Evolutionary conservation across 2,888 invertebrate genomes (phyloP), one percentile per base, ranked within the genome.

Genomic region (Ormyrus rosae): DNA sequence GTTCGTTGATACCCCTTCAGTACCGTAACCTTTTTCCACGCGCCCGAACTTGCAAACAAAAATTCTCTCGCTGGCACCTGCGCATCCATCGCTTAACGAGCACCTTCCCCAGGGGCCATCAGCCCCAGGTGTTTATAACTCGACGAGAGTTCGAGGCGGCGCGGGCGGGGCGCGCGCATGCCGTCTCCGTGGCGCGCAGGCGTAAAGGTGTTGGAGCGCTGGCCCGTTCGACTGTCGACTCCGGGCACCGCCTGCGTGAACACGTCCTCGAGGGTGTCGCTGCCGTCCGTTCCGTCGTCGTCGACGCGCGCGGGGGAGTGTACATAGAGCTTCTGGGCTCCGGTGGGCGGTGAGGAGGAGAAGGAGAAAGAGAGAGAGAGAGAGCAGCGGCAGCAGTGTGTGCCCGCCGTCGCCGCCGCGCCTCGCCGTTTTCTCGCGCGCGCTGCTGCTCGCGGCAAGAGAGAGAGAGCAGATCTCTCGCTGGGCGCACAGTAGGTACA

Each of bases 361-460:
- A 4, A 6, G 11, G 53, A n/a, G 53, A 7, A 50, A 71, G 51
- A 11, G n/a, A 45, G 69, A 34, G 69, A 34, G 70, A 13, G 48
- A 48, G 58, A n/a, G 58, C 9, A 63, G 10, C 10, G 46, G 45
- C 46, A 13, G 46, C 10, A n/a, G 45, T 8, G 45, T 10, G 34
- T 45, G 46, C 63, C n/a, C 45, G 63, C 34, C 58, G 74, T 11
- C 74, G 46, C 58, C 10, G 46, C 46, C 55, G 55, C 45, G 11
- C 8, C 51, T 46, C 58, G 60, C 46, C 63, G 55, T 55, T 69
- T 71, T 71, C 50, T 67, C 45, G 55, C 58, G 61, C 53, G 76
- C 63, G 69, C 63, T 34, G 34, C 34, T 34, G 61, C 61, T 56
- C 34, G 19, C 61, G 71, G 63, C 55, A 34, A 34, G 34, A 34